A percentile compares a stretch with the other conserved stretches of the same genome.
Conservation (phyloP, 2,113 vertebrate species). For the Chionodraco myersi region DNA sequence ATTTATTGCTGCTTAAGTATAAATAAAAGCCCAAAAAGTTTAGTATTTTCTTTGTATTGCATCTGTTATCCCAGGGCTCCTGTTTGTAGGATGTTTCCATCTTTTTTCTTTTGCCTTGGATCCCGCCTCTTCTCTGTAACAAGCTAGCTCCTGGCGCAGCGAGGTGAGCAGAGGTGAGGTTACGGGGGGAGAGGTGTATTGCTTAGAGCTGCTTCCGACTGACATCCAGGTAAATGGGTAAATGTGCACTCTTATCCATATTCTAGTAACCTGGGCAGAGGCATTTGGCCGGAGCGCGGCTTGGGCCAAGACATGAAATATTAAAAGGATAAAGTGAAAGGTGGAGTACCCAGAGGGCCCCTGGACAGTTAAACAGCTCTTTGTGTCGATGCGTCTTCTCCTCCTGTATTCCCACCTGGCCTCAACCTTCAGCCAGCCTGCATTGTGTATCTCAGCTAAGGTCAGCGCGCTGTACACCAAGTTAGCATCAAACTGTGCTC, state of each 20-base stretch:
- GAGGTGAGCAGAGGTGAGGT: constrained; percentile 74
- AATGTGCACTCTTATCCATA: constrained; percentile 85
- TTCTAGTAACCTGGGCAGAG: constrained; percentile 81
- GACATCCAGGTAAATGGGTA: constrained; percentile 85
- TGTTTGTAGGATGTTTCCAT: constrained; percentile 68
- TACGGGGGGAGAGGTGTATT: constrained; percentile 63
- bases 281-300: constrained; percentile 68
- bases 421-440: constrained; percentile 51
- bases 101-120: constrained; percentile 58
- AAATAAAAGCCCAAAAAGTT: no score
- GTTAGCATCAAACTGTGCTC: constrained; percentile 68
- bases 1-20: no score
- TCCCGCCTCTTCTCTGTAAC: constrained; percentile 73
- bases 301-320: constrained; percentile 83
- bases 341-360: constrained; percentile 77
- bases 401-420: constrained; percentile 69
- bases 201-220: constrained; percentile 78
- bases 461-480: constrained; percentile 59
- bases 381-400: constrained; percentile 72
- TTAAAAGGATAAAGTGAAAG: constrained; percentile 83
- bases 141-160: constrained; percentile 70
- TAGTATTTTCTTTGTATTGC: constrained; percentile 12
- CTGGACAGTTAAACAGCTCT: constrained; percentile 81
- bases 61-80: constrained; percentile 61
- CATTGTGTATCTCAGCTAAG: constrained; percentile 69